Evolutionary conservation across 2,888 invertebrate species (phyloP).

Genomic region (Amblyjoppa fuscipennis): DNA sequence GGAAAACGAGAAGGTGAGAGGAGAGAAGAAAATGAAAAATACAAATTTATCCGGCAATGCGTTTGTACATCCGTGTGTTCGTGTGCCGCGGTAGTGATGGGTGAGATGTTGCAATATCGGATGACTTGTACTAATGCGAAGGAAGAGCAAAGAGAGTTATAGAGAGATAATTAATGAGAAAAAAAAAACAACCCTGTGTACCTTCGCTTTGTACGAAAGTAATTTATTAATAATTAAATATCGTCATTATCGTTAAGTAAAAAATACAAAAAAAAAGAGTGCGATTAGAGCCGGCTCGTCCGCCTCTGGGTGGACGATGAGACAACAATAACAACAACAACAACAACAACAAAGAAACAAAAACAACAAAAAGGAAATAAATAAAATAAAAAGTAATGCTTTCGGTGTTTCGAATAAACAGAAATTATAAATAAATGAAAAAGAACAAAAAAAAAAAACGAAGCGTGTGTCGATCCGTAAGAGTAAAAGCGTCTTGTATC

Average conservation of each 20-base stretch:
- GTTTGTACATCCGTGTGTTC: constrained; percentile 49
- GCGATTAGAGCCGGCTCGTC: constrained; percentile 55
- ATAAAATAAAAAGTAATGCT: constrained; percentile 69
- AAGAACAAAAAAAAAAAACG: constrained; percentile 27
- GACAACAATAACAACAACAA: constrained; percentile 35
- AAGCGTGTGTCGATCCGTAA: constrained; percentile 3
- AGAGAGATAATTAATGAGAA: constrained; percentile 31
- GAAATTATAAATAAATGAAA: constrained; percentile 62
- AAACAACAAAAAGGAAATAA: constrained; percentile 24
- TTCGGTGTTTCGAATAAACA: constrained; percentile 74
- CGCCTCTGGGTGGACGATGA: constrained; percentile 29
- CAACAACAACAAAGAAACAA: constrained; percentile 9
- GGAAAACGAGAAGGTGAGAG: constrained; percentile 18
- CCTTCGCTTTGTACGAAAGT: constrained; percentile 76
- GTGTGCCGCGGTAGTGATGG: not conserved
- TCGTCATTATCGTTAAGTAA: constrained; percentile 57
- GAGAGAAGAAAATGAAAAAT: constrained; percentile 14
- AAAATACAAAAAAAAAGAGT: constrained; percentile 5
- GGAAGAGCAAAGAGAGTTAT: constrained; percentile 30
- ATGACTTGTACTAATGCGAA: constrained; percentile 41
- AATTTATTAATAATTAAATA: constrained; percentile 65
- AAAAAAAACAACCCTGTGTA: constrained; percentile 69
- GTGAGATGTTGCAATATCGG: constrained; percentile 10
- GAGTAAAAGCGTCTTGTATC: constrained; percentile 30
- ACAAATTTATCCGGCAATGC: constrained; percentile 48